Conservation (phyloP, 1,140 invertebrate genomes). For the Epicauta chinensis region DNA sequence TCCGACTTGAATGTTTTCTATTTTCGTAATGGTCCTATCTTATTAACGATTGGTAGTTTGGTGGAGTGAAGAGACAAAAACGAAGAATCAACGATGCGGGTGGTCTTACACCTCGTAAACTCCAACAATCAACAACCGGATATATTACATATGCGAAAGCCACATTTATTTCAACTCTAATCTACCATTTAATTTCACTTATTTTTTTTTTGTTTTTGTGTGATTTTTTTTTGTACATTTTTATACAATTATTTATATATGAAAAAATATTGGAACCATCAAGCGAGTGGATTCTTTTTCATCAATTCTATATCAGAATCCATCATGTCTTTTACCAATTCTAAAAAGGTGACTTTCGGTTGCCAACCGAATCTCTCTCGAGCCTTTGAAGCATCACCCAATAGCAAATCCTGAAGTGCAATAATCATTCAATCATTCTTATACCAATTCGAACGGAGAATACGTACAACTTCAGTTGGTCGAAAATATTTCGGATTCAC, state of each 20-base stretch:
- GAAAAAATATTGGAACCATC: slow-evolving; percentile 28
- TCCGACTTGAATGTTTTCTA: slow-evolving; percentile 29
- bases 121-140: too few species aligned
- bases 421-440: not conserved
- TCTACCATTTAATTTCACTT: not conserved
- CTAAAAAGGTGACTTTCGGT: slow-evolving; percentile 76
- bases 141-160: slow-evolving; percentile 5
- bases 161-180: slow-evolving; percentile 4
- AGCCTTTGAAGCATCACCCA: slow-evolving; percentile 90
- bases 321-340: slow-evolving; percentile 94
- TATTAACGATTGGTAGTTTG: slow-evolving; percentile 15
- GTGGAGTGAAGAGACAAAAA: too few species aligned
- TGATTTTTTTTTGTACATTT: not conserved
- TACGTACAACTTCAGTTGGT: slow-evolving; percentile 93
- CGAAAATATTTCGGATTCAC: slow-evolving; percentile 95
- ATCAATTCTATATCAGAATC: slow-evolving; percentile 88
- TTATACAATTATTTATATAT: not conserved
- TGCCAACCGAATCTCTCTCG: slow-evolving; percentile 79
- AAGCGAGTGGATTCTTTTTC: slow-evolving; percentile 85
- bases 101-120: slow-evolving; percentile 21
- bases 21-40: slow-evolving; percentile 24
- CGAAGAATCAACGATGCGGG: slow-evolving; percentile 14
- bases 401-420: slow-evolving; percentile 69
- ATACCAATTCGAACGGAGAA: not conserved
- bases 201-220: not conserved